Evolutionary conservation across 2,797 vertebrate genomes (phyloP).

Genomic region (Trachops cirrhosus): DNA sequence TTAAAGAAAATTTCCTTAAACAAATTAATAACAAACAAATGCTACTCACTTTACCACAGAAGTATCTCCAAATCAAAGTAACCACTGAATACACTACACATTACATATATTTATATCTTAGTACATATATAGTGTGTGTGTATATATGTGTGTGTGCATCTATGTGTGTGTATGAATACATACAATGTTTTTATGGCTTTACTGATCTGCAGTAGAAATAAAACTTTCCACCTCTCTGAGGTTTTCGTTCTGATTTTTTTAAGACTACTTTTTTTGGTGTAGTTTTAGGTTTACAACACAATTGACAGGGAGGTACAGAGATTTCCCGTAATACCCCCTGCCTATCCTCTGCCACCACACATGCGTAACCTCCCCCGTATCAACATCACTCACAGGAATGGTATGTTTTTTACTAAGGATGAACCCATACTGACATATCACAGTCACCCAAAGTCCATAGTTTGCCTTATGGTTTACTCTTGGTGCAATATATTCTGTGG

Average conservation of each 20-base stretch:
- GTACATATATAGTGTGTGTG: not conserved
- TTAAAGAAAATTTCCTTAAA: slow-evolving; percentile 62
- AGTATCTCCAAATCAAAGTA: slow-evolving; percentile 18
- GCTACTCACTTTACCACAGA: not conserved
- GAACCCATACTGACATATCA: not conserved
- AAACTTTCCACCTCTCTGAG: not conserved
- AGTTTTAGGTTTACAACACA: not conserved
- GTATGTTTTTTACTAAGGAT: not conserved
- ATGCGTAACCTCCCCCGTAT: not conserved
- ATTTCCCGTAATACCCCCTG: not conserved
- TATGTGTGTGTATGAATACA: too few species aligned
- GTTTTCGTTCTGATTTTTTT: not conserved
- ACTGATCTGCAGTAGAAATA: not conserved
- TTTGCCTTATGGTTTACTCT: not conserved
- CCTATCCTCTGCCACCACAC: not conserved
- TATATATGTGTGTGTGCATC: not conserved
- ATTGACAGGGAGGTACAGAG: not conserved
- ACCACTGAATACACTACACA: not conserved
- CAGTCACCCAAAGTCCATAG: not conserved
- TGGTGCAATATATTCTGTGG: not conserved
- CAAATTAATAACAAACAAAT: slow-evolving; percentile 41
- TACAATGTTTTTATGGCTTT: not conserved
- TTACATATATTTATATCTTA: not conserved
- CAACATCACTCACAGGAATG: not conserved
- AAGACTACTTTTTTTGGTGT: not conserved